Evolutionary conservation across 1,140 invertebrate species (phyloP), one percentile per base, ranked within the genome.

Genomic region (Eupeodes corollae): DNA sequence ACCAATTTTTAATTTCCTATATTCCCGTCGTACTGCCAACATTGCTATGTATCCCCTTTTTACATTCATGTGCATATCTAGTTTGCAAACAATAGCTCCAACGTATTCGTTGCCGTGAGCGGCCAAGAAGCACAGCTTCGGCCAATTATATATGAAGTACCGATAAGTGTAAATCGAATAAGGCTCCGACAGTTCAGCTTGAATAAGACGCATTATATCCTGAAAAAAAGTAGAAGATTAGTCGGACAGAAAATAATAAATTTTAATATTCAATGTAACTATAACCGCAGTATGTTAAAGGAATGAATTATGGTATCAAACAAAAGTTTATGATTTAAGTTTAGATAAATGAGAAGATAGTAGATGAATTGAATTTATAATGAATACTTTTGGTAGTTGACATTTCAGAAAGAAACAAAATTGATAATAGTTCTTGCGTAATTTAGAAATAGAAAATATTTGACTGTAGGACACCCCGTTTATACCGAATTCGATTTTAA

Each of bases 121-220:
- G 55, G 89, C 88, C 75, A 99, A 75, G 74, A 97, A 96, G 73
- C 95, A 98, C 49, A 99, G 74, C 75, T 98, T 91, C 69, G 96
- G 96, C 96, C 96, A 99, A 73, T 99, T 98, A 70, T 98, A 92
- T 70, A 99, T 98, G 76, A 99, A 99, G 79, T 99, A 99, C 76
- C 96, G 83, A 78, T 99, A 99, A 33, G 96, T 99, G 72, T 99
- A 99, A 74, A 99, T 98, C 50, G 94, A 98, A 76, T 99, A 99
- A 26, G 96, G 96, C 80, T 99, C 96, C 51, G 94, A 98, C 52
- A 99, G 77, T 75, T 98, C 96, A 70, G 94, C 96, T 66, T 97
- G 93, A 67, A 99, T 99, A 59, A 98, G 80, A 76, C 87, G 83
- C 91, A 98, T 98, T 55, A 99, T 98, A 64, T 90, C 63, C 63